Evolutionary conservation across 2,797 vertebrate species (phyloP), one percentile per base, ranked within the genome.

Genomic region (Gymnoscopelus braueri): DNA sequence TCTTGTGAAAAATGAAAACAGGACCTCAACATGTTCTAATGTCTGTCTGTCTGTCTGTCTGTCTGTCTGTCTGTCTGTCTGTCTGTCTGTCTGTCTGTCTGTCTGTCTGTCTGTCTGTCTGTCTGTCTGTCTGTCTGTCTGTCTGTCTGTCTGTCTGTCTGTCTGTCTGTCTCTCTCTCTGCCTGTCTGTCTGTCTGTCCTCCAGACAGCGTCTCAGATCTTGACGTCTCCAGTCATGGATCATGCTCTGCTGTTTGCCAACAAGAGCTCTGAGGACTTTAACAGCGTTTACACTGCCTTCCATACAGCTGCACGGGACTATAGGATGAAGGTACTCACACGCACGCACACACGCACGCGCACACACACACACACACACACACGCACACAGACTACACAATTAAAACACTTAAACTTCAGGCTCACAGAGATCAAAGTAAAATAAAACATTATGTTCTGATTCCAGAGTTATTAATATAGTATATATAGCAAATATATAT

Each of bases 161-260:
- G 57, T 3, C 13, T 44, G 67, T 14, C 3, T 44, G 32, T 60
- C 7, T 55, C 3, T 48, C 32, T 47, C 47, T 61, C 7, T 69
- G 23, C 50, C 13, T 65, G 56, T 4, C 10, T 29, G 66, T 19
- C 1, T 35, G 7, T n/a, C 6, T n/a, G 1, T 48, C 32, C 72
- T 72, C 32, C 85, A 97, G 96, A 97, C 93, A 52, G 94, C 94
- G 69, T 76, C 92, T 68, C 95, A 95, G 91, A 97, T 98, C 87
- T 91, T 96, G 63, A 88, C 94, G 65, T 88, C 94, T 10, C 91
- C 92, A 2, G 89, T 97, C 69, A 85, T 88, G 57, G 95, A 88
- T 81, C 97, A 98, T 57, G 94, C 97, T 61, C 81, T 99, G 79
- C 94, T 99, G 39, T 98, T 98, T 70, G 87, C 93, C 79, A 95